Conservation (phyloP, 2,113 vertebrate genomes). For the Lepisosteus osseus region DNA sequence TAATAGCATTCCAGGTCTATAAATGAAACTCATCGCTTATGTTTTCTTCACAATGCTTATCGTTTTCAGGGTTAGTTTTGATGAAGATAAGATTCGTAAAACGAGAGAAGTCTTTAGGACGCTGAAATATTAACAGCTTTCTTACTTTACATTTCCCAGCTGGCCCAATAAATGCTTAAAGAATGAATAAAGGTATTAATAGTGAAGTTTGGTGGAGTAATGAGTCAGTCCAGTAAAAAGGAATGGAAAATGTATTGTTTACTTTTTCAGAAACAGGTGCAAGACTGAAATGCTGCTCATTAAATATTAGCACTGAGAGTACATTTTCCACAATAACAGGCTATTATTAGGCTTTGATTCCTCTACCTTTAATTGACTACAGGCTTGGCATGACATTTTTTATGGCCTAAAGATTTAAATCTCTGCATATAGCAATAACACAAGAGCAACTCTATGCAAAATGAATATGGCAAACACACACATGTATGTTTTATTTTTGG, state of each 20-base stretch:
- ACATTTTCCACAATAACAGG: conserved; percentile 52
- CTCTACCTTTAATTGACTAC: conserved; percentile 25
- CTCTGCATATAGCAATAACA: background rate
- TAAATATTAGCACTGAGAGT: conserved; percentile 42
- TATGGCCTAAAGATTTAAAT: background rate
- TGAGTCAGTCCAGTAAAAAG: conserved; percentile 45
- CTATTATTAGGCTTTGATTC: conserved; percentile 47
- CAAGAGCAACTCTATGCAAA: background rate
- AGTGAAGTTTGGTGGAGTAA: conserved; percentile 22
- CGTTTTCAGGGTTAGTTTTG: background rate
- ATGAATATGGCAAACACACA: background rate
- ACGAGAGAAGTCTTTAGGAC: background rate
- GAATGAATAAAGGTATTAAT: conserved; percentile 26
- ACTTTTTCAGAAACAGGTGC: conserved; percentile 53
- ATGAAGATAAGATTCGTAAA: background rate
- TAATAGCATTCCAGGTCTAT: background rate
- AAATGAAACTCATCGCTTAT: background rate
- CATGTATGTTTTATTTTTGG: conserved; percentile 2
- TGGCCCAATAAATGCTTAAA: conserved; percentile 25
- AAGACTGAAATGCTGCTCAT: conserved; percentile 33
- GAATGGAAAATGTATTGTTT: conserved; percentile 42
- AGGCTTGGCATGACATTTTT: conserved; percentile 16
- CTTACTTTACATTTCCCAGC: conserved; percentile 14
- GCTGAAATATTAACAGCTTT: conserved; percentile 1
- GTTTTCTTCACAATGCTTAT: background rate